Evolutionary conservation across 2,888 invertebrate genomes (phyloP), one percentile per base, ranked within the genome.

Genomic region (Parelbella ahira): DNA sequence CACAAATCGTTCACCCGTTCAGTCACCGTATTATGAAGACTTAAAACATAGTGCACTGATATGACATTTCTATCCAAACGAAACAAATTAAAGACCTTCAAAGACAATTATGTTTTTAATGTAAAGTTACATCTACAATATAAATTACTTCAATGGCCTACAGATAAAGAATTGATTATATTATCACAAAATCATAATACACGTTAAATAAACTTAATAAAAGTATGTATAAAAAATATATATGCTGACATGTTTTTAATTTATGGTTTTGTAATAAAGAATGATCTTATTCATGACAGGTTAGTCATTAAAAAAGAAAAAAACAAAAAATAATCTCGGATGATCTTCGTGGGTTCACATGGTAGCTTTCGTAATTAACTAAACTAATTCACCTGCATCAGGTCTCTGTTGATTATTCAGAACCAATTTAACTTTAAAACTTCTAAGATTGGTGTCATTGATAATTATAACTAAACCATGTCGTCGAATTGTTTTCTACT

Each of bases 401-500:
- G 55, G 53, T 58, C 47, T 47, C 50, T 52, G 47, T 36, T 44
- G 50, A 50, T 51, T 49, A 49, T 52, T 52, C 28, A 20, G 19
- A 9, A 30, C 19, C 23, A 33, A n/a, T n/a, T n/a, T 37, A 29
- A 8, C 7, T 28, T 7, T 18, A 18, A 6, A 1, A 8, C 2
- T 27, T 28, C 11, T 12, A 23, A 29, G 11, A 7, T 30, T 37
- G 30, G 19, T 39, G 18, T 24, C 12, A 36, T 37, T 5, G 15
- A 24, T 39, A 24, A 29, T 36, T 12, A 36, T 28, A 19, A 29
- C 13, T 42, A 43, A 15, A 15, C 4, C 60, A 56, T 58, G 61
- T 65, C 59, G 66, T 68, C 53, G 54, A 70, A 71, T 80, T 75
- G 74, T 76, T 74, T 65, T 56, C 78, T 81, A 82, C 76, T 81